Base-by-base conservation (phyloP, 2,888 invertebrate species). In the Osmoderma eremita region DNA sequence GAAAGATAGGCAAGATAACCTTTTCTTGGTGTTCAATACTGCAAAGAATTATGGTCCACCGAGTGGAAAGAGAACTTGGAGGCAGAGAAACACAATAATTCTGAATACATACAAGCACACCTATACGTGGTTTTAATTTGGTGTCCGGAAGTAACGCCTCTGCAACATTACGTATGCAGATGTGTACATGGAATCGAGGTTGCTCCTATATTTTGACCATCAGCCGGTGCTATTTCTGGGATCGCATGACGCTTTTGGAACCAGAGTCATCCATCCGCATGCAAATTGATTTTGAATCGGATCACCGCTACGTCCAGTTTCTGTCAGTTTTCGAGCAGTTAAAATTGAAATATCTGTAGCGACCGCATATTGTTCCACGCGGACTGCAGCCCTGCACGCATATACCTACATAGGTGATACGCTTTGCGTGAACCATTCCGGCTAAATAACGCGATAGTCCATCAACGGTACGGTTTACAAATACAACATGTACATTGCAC, bases 261-360 rank as follows among this genome's bases (percentile, higher is more conserved):
- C 56, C 2, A n/a, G 22, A 45, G 45, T 18, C 17, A 61, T 15
- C 45, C 58, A 45, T 30, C 15, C 48, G 58, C 30, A 48, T 17
- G 22, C 18, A 61, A 61, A 61, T 61, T 61, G 58, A 48, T 61
- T 61, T 30, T 30, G 45, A 24, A 61, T 61, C 45, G 58, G 17
- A 61, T 61, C 58, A 61, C 45, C 36, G 42, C 58, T 17, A 41
- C 45, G 58, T 61, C 45, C 45, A 61, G 45, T 45, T 45, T 61
- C 45, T 61, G 58, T 61, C 58, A 61, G 58, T 48, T 61, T 61
- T 61, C 58, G 58, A 30, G 30, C 58, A 45, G 36, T 61, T 45
- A 61, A 61, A 42, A 61, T 61, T 61, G 48, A 61, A 61, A 61
- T 61, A 45, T 61, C 30, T 42, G 17, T 36, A 15, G 30, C 58